Percentiles rank a stretch among this genome's conserved stretches.
Conservation (phyloP, 2,797 vertebrate species). For the Microtus californicus region DNA sequence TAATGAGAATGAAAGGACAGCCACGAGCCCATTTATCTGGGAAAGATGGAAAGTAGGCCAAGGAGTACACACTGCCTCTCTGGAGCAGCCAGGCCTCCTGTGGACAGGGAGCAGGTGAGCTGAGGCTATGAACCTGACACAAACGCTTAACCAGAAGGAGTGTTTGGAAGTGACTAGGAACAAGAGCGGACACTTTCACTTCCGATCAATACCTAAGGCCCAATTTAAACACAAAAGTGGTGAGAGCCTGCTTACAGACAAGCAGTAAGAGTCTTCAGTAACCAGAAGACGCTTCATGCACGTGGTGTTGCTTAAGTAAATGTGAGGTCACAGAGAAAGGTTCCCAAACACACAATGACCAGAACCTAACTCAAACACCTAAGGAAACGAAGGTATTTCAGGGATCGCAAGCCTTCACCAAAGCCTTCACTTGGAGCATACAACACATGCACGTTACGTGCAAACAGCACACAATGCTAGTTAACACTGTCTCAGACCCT, state of each 20-base stretch:
- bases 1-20: not conserved
- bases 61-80: not conserved
- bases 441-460: not conserved
- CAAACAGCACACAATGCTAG: not conserved
- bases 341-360: not conserved
- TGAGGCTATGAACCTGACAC: not conserved
- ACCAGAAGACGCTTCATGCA: not conserved
- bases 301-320: not conserved
- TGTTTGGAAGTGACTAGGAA: not conserved
- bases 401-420: not conserved
- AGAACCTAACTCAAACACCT: not conserved
- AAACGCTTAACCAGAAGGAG: not conserved
- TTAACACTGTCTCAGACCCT: not conserved
- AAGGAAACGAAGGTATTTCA: not conserved
- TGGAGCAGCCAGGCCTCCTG: not conserved
- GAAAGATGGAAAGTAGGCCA: not conserved
- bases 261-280: not conserved
- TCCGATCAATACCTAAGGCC: not conserved
- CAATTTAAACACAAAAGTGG: not conserved
- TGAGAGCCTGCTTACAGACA: not conserved
- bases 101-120: not conserved
- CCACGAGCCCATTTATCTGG: not conserved
- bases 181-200: not conserved
- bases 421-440: not conserved
- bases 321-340: not conserved